Percentiles rank a stretch among this genome's conserved stretches.
Conservation (phyloP, 2,888 invertebrate species). For the Rotaria magnacalcarata region DNA sequence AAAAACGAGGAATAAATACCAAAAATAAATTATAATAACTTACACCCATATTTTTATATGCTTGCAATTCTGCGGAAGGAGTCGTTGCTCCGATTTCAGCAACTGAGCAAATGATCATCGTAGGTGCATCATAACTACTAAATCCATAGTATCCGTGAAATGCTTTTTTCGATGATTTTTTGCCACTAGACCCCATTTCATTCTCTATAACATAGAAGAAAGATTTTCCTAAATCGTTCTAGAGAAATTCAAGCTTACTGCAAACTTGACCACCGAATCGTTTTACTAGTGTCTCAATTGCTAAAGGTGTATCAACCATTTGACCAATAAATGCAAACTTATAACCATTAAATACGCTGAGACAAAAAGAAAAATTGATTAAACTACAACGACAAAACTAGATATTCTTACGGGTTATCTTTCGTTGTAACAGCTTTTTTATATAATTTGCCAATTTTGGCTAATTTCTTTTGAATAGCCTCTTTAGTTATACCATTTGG, state of each 20-base stretch:
- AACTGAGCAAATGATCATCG: not conserved
- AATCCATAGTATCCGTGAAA: no score
- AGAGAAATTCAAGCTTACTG: not conserved
- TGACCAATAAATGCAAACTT: conserved; percentile 49
- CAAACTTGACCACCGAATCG: conserved; percentile 49
- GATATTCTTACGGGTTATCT: not conserved
- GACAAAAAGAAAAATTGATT: conserved; percentile 41
- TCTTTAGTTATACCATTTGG: not conserved
- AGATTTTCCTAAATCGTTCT: not conserved
- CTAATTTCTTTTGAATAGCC: not conserved
- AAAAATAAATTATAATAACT: not conserved
- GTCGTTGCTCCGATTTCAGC: not conserved
- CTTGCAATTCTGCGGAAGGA: not conserved
- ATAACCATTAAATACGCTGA: conserved; percentile 49
- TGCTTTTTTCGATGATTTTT: not conserved
- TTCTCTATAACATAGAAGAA: not conserved
- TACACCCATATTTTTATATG: not conserved
- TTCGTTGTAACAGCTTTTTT: conserved; percentile 39
- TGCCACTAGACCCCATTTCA: not conserved
- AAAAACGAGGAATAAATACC: no score
- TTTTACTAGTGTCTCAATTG: conserved; percentile 48
- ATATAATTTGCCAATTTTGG: conserved; percentile 42
- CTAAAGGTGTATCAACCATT: conserved; percentile 48
- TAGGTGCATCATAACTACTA: not conserved
- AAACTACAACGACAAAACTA: not conserved